Percentiles rank a stretch among this genome's conserved stretches.
Evolutionary conservation across 1,140 invertebrate genomes (phyloP).

Genomic region (Aphis craccivora): DNA sequence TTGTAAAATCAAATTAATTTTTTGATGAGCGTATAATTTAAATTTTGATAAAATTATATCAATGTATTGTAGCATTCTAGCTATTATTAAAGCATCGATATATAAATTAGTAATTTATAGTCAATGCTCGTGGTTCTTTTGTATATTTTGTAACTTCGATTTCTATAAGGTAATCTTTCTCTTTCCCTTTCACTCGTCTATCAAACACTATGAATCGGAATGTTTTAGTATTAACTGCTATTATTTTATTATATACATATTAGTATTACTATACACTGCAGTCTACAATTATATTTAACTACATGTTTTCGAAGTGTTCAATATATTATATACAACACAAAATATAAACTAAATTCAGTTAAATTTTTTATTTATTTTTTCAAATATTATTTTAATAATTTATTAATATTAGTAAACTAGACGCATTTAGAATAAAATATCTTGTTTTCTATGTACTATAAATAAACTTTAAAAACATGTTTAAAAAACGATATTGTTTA

Average conservation of each 20-base stretch:
- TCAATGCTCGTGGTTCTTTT: neutral
- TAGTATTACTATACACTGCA: neutral
- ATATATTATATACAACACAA: neutral
- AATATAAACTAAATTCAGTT: neutral
- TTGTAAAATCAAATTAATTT: neutral
- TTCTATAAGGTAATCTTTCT: neutral
- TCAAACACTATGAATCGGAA: neutral
- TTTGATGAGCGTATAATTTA: neutral
- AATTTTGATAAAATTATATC: neutral
- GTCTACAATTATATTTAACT: neutral
- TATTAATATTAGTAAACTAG: neutral
- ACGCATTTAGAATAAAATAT: neutral
- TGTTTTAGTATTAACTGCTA: neutral
- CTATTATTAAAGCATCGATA: neutral
- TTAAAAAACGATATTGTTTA: neutral
- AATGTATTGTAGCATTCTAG: neutral
- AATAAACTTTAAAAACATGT: neutral
- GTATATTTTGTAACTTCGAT: neutral
- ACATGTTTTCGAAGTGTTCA: neutral
- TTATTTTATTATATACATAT: neutral
- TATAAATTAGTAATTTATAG: neutral
- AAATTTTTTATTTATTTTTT: neutral
- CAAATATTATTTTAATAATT: neutral
- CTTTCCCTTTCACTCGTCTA: neutral
- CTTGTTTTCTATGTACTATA: neutral